A percentile compares a stretch with the other conserved stretches of the same genome.
phyloP scores from a whole-genome alignment of 2,888 invertebrate species.

The Plagodis dolabraria region DNA sequence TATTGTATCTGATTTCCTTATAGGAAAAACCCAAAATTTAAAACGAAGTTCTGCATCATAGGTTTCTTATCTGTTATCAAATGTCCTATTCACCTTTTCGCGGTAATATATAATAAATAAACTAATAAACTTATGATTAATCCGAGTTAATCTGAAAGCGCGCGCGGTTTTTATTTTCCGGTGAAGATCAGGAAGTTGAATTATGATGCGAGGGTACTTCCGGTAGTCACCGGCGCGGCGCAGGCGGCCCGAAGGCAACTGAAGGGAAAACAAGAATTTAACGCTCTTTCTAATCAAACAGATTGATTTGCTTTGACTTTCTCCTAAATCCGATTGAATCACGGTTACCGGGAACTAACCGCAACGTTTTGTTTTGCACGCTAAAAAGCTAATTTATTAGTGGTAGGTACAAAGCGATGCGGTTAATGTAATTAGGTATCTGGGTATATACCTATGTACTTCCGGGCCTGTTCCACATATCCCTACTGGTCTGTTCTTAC shows the following conservation, averaged over 20 bases:
- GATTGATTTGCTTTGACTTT: slow-evolving; percentile 64
- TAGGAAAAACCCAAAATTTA: neutral
- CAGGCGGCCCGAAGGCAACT: slow-evolving; percentile 41
- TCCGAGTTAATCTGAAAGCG: neutral
- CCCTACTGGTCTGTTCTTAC: no score
- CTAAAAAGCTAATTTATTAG: slow-evolving; percentile 9
- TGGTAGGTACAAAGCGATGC: neutral
- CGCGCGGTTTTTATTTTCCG: neutral
- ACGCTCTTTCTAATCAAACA: slow-evolving; percentile 57
- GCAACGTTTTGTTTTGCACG: slow-evolving; percentile 22
- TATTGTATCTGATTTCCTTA: neutral
- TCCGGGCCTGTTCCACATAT: no score
- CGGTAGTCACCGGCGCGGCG: slow-evolving; percentile 12
- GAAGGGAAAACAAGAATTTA: slow-evolving; percentile 41
- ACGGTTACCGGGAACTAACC: slow-evolving; percentile 20
- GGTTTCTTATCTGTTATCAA: slow-evolving; percentile 11
- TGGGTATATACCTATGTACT: no score
- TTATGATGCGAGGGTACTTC: neutral
- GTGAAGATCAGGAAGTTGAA: neutral
- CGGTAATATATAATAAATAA: slow-evolving; percentile 3
- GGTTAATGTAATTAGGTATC: no score
- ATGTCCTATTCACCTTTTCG: slow-evolving; percentile 16
- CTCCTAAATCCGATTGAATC: slow-evolving; percentile 57
- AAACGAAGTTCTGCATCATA: neutral
- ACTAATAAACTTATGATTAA: slow-evolving; percentile 13